Conservation (phyloP, 1,140 invertebrate genomes). For the Callitettix versicolor region DNA sequence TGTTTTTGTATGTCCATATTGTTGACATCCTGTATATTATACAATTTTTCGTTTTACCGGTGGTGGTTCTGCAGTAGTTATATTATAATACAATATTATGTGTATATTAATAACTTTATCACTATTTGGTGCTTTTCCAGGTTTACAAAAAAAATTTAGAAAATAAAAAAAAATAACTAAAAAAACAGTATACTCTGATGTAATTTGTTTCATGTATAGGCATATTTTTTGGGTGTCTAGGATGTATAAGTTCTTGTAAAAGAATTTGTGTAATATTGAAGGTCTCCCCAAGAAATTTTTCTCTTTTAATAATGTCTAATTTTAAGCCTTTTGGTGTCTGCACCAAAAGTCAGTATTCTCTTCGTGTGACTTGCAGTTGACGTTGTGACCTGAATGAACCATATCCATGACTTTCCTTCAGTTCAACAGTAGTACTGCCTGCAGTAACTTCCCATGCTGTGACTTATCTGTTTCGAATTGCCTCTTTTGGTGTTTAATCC, state of each 20-base stretch:
- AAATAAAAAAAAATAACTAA: too few relatives aligned
- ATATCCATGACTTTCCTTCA: slow-evolving; percentile 31
- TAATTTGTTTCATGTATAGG: not conserved
- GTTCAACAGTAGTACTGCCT: slow-evolving; percentile 11
- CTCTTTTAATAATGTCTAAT: slow-evolving; percentile 15
- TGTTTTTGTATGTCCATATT: too few relatives aligned
- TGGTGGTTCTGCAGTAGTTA: not conserved
- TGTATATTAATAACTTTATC: too few relatives aligned
- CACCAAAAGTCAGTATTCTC: slow-evolving; percentile 32
- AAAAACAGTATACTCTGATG: too few relatives aligned
- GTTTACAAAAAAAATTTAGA: too few relatives aligned
- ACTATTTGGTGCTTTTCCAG: too few relatives aligned
- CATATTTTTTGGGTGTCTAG: slow-evolving; percentile 18
- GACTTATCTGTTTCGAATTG: slow-evolving; percentile 15
- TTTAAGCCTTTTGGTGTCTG: slow-evolving; percentile 28
- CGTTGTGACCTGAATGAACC: slow-evolving; percentile 34
- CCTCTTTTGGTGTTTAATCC: slow-evolving; percentile 20
- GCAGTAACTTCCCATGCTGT: slow-evolving; percentile 13
- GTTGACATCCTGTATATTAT: not conserved
- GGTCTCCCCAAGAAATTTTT: slow-evolving; percentile 24
- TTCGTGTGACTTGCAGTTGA: slow-evolving; percentile 27
- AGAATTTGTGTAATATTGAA: slow-evolving; percentile 15
- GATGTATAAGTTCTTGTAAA: slow-evolving; percentile 14
- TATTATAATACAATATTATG: too few relatives aligned
- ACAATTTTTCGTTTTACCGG: not conserved